phyloP scores from a whole-genome alignment of 2,888 invertebrate species.

The Dicycla oo region DNA sequence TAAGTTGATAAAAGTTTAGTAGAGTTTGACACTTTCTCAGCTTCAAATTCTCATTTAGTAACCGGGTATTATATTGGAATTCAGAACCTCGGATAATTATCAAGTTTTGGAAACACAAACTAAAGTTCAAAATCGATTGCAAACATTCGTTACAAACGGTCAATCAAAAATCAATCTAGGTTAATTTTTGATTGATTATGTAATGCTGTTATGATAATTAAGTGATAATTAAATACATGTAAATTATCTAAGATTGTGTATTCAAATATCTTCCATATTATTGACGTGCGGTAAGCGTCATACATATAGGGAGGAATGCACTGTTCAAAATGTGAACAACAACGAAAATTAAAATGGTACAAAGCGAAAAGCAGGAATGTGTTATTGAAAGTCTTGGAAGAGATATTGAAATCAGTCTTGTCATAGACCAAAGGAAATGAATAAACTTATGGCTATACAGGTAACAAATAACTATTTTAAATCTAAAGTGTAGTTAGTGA shows the following conservation, averaged over 20 bases:
- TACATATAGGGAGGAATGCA: neutral
- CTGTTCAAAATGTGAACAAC: neutral
- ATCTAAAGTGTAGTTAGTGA: slow-evolving; percentile 15
- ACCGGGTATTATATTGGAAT: slow-evolving; percentile 6
- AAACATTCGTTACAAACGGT: neutral
- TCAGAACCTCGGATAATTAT: slow-evolving; percentile 16
- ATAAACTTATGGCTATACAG: neutral
- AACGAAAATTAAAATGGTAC: neutral
- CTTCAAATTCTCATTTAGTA: neutral
- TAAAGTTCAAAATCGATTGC: neutral
- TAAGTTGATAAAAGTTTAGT: no score
- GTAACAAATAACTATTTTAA: slow-evolving; percentile 24
- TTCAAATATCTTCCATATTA: neutral
- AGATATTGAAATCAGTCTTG: neutral
- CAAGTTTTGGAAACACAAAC: neutral
- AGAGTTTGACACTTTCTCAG: neutral
- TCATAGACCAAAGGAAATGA: neutral
- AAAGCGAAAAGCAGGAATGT: neutral
- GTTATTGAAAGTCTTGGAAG: neutral
- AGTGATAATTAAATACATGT: no score
- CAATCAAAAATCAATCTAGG: neutral
- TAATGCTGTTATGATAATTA: no score
- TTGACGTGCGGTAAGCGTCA: neutral
- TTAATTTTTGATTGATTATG: no score
- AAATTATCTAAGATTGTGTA: slow-evolving; percentile 11